Evolutionary conservation across 2,797 vertebrate species (phyloP).

Genomic region (Brotogeris chrysoptera): DNA sequence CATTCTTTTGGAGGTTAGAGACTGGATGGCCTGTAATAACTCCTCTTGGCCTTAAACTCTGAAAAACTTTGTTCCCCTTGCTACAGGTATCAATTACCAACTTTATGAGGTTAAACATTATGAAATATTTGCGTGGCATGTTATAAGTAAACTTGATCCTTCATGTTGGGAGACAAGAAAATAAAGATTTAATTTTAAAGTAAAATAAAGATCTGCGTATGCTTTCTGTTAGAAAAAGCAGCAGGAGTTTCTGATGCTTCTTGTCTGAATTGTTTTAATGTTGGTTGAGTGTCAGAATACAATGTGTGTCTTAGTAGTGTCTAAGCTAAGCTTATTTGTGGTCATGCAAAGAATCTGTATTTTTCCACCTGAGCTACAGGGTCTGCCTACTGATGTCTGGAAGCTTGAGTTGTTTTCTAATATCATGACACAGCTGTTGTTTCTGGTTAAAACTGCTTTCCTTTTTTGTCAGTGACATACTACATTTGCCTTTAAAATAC

Average conservation of each 20-base stretch:
- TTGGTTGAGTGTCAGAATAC: background rate
- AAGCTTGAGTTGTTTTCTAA: background rate
- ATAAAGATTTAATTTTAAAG: background rate
- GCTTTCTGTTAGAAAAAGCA: slow-evolving; percentile 12
- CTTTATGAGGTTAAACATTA: background rate
- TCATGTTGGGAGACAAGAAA: background rate
- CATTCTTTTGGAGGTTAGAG: background rate
- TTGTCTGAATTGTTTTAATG: background rate
- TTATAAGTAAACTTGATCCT: background rate
- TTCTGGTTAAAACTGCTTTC: background rate
- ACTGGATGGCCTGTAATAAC: background rate
- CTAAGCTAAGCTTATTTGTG: background rate
- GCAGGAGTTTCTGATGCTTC: background rate
- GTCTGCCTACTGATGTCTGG: background rate
- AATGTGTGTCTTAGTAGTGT: background rate
- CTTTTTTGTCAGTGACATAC: background rate
- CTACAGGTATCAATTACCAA: background rate
- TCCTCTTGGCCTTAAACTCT: background rate
- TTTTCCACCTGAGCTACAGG: background rate
- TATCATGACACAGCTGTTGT: background rate
- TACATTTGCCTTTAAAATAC: background rate
- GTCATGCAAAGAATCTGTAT: background rate
- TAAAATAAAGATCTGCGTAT: background rate
- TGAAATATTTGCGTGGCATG: background rate
- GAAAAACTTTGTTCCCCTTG: background rate